phyloP scores from a whole-genome alignment of 2,797 vertebrate species.

The Allochrocebus solatus region DNA sequence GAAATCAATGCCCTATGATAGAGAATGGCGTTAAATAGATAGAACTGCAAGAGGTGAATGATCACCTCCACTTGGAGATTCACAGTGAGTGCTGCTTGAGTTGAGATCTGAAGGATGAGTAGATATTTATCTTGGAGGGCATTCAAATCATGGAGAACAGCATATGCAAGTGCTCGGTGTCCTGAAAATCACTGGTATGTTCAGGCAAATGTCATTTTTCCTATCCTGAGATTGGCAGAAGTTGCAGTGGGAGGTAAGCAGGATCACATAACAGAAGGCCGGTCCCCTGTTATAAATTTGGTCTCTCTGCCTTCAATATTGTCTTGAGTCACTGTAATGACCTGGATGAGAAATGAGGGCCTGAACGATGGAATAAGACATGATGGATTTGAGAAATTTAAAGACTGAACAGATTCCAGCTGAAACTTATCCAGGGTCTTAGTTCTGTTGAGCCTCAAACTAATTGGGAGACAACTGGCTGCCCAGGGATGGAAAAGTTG shows the following conservation, averaged over 20 bases:
- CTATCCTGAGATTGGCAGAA: background rate
- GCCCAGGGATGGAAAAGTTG: constrained; percentile 61
- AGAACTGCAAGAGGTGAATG: background rate
- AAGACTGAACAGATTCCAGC: constrained; percentile 47
- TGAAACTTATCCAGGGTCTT: constrained; percentile 58
- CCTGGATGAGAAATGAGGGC: constrained; percentile 9
- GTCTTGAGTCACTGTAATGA: background rate
- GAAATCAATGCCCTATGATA: background rate
- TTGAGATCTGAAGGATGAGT: background rate
- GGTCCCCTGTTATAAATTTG: background rate
- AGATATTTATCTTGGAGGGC: background rate
- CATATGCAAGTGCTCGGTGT: background rate
- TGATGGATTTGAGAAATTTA: constrained; percentile 35
- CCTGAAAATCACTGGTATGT: background rate
- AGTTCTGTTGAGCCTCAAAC: constrained; percentile 66
- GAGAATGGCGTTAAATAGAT: background rate
- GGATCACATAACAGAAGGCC: background rate
- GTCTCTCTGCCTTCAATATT: constrained; percentile 6
- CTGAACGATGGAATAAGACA: constrained; percentile 4
- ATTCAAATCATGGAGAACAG: background rate
- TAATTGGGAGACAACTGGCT: constrained; percentile 59
- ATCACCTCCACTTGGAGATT: background rate
- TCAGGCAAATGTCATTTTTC: background rate
- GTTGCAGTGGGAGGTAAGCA: background rate
- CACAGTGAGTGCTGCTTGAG: background rate